Base-by-base conservation (phyloP, 2,797 vertebrate genomes). In the Eulemur mongoz region DNA sequence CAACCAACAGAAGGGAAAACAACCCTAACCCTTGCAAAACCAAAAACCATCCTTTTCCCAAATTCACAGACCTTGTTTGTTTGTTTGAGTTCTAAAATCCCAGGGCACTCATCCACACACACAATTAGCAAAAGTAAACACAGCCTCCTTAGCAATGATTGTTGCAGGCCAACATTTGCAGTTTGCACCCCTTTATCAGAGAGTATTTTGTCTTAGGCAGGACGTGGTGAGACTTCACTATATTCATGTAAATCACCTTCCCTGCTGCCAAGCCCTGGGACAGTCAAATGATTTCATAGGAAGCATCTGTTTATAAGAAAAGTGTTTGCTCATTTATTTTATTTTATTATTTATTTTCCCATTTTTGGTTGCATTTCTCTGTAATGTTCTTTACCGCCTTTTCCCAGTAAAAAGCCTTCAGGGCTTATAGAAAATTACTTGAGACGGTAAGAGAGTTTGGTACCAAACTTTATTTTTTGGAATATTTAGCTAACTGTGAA, bases 71-170 rank as follows among this genome's bases (percentile, higher is more conserved):
- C 48, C 2, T 45, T 18, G 25, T 20, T n/a, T 9, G 17, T 63
- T 48, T 80, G 9, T 40, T 52, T 63, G 4, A 40, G 86, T 50
- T 4, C 1, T 88, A 22, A 23, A 59, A 12, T 22, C 12, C 40
- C 52, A 32, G 52, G 57, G 14, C 17, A 67, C 63, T 32, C n/a
- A 7, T 96, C 35, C 5, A 65, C 0, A 38, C 2, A n/a, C 35
- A 69, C 81, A n/a, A 0, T 69, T 50, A 38, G 22, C 59, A 80
- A 88, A 96, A 67, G 25, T 72, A 81, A 69, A 61, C 23, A 3
- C 0, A 6, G 25, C 7, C 27, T 50, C 35, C 38, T n/a, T 1
- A 2, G 1, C 0, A 32, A 63, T 78, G 48, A 25, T 4, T 57
- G 25, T 61, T 35, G 2, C 30, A 48, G 23, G 5, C 0, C 4